These are phyloP conservation scores for Gambusia yucatana DNA, from an alignment of 2,797 vertebrate genomes.

Conservation along the genomic window DNA sequence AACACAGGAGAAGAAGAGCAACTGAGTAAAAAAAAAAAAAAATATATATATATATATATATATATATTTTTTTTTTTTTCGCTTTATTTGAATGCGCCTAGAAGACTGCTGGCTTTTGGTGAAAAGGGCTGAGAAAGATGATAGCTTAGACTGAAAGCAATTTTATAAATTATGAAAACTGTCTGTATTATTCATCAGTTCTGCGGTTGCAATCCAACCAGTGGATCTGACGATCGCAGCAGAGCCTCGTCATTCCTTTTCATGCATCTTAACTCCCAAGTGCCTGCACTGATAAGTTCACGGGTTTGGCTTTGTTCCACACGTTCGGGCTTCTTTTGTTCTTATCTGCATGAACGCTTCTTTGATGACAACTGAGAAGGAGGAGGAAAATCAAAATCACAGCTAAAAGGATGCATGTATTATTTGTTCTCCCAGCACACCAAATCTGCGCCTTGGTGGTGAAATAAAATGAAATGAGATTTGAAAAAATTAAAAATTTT, in stretches of 20 bases:
- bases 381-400: neutral
- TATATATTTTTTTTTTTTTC: too few species aligned
- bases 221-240: neutral
- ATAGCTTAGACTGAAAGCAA: neutral
- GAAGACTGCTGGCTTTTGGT: neutral
- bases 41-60: neutral
- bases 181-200: constrained; percentile 1
- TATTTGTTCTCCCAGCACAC: neutral
- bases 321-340: constrained; percentile 10
- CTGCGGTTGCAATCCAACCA: neutral
- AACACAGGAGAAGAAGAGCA: neutral
- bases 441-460: neutral
- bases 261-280: neutral
- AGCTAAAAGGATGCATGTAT: constrained; percentile 1
- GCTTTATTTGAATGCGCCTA: neutral
- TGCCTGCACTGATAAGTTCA: neutral
- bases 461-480: neutral
- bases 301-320: constrained; percentile 7
- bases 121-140: neutral
- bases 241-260: neutral
- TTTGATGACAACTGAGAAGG: neutral
- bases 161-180: neutral
- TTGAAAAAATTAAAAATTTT: neutral
- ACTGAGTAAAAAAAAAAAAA: neutral
- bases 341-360: neutral